Evolutionary conservation across 2,113 vertebrate genomes (phyloP), one percentile per base, ranked within the genome.

Genomic region (Motacilla tschutschensis): DNA sequence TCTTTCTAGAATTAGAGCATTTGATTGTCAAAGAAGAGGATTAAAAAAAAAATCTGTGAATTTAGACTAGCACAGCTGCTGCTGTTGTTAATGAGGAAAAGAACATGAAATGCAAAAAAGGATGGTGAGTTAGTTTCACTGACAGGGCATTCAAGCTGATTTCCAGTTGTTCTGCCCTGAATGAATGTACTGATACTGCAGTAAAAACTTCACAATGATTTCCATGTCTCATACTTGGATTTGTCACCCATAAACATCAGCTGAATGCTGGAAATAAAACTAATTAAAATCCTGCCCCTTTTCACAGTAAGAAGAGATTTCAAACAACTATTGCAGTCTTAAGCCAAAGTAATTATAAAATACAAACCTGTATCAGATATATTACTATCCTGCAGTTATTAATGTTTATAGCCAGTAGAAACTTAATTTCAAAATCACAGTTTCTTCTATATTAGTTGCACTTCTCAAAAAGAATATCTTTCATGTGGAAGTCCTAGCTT

Each of bases 201-300:
- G 46, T 59, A 85, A 95, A 87, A 51, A 29, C 26, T 70, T 89
- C 54, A 57, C 33, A 87, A 65, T 40, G 6, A 75, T 79, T 83
- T 79, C 35, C 46, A 50, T 69, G 62, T 69, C 47, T 85, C 38
- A 64, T 35, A 44, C 38, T 91, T 92, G 25, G 9, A 24, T 89
- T 85, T 89, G 76, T 73, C 76, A 85, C 25, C 35, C 66, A 87
- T 69, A 35, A 63, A 67, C 36, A 87, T 54, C 59, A 88, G 33
- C 36, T 84, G 88, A 94, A 69, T 40, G 66, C 16, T 85, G 80
- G 88, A 83, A 91, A 90, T 80, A 91, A 95, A 91, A 72, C 66
- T 92, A 95, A 92, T 92, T 94, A 88, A 94, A 96, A 94, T 69
- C 51, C 22, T 90, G 19, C 78, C 79, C 62, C 59, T 83, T 94